Base-by-base conservation (phyloP, 2,888 invertebrate species). In the Ctenicera cuprea region DNA sequence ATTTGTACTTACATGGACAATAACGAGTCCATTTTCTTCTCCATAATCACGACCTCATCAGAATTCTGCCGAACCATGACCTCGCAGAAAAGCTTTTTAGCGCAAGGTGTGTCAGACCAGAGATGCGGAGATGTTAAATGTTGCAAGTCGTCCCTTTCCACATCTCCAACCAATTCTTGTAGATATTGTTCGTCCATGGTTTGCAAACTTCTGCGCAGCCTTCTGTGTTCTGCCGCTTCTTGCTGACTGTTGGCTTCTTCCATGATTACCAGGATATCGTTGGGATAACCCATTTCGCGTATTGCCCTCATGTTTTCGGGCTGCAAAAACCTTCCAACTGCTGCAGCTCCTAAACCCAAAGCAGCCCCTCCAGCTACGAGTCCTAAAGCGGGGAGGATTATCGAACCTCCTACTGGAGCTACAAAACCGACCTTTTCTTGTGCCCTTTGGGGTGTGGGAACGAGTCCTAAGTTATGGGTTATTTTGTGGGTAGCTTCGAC, bases 331-430 rank as follows among this genome's bases (percentile, higher is more conserved):
- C 94, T 89, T 8, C 94, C 94, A 73, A 95, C 91, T 0, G 94
- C 94, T 0, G 94, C 93, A 0, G 94, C 94, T 4, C 94, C 94
- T n/a, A 95, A 89, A 0, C 94, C 94, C 22, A 95, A 85, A 1
- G 95, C 95, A 0, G 95, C 94, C 12, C 95, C 94, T n/a, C 94
- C 94, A 9, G 94, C 94, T 81, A 95, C 92, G 5, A 94, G 86
- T 3, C 95, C 94, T 20, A 94, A 87, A 0, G 94, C 94, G 16
- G 94, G 94, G 1, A 94, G 86, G 83, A 94, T 91, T 0, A 92
- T 93, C 0, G 91, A 90, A 14, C 88, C 87, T 1, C 89, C 88
- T 7, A 88, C 88, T 0, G 92, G 90, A 7, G 90, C 83, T 0
- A 89, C 87, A 8, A 89, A 89, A 1, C 93, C 93, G 8, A 94